Evolutionary conservation across 1,140 invertebrate genomes (phyloP).

Genomic region (Globodera rostochiensis): DNA sequence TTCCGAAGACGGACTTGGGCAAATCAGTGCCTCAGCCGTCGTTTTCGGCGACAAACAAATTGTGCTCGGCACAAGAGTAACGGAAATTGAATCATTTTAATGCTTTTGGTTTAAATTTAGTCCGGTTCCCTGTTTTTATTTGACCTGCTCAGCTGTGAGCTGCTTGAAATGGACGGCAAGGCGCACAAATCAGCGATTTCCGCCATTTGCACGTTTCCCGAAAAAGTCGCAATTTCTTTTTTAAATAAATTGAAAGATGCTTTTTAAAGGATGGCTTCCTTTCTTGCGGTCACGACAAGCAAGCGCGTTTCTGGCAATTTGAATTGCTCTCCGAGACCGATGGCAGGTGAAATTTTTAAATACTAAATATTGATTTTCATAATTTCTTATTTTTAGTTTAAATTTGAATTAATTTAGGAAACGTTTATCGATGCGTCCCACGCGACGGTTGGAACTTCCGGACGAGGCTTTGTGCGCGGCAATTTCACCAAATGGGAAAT

Average conservation of each 20-base stretch:
- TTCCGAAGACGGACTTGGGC: conserved; percentile 45
- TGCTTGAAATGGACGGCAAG: conserved; percentile 69
- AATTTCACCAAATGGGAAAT: conserved; percentile 81
- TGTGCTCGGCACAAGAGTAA: conserved; percentile 80
- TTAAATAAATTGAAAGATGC: neutral
- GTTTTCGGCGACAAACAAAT: conserved; percentile 88
- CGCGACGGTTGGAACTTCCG: conserved; percentile 80
- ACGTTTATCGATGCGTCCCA: conserved; percentile 79
- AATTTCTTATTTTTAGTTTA: neutral
- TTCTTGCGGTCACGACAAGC: conserved; percentile 80
- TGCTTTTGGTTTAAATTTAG: conserved; percentile 54
- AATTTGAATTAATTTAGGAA: conserved; percentile 26
- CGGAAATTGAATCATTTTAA: conserved; percentile 5
- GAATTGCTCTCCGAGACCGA: conserved; percentile 72
- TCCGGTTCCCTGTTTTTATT: conserved; percentile 83
- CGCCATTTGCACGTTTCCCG: conserved; percentile 73
- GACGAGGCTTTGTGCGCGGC: conserved; percentile 81
- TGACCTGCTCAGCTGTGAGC: conserved; percentile 79
- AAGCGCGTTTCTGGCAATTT: conserved; percentile 91
- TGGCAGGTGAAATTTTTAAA: conserved; percentile 26
- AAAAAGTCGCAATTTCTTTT: conserved; percentile 62
- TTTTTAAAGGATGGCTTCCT: conserved; percentile 58
- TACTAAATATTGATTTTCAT: conserved; percentile 20
- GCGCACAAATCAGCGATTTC: conserved; percentile 81
- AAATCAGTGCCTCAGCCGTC: conserved; percentile 75